phyloP scores from a whole-genome alignment of 1,140 invertebrate genomes.

The Geopemphigus sp. region DNA sequence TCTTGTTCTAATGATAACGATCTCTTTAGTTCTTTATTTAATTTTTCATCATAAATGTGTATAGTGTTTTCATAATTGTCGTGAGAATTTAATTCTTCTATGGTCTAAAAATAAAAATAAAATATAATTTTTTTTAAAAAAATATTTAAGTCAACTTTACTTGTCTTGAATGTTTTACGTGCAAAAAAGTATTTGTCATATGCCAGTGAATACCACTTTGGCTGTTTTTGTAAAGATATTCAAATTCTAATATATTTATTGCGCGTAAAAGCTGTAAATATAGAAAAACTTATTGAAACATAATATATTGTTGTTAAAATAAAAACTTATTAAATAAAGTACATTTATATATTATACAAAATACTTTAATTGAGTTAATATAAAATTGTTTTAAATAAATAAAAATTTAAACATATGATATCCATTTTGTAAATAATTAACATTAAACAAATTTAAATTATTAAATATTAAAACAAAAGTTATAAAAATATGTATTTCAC shows the following conservation, averaged over 20 bases:
- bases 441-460: too few species aligned
- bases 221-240: slow-evolving; percentile 18
- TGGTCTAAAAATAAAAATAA: slow-evolving; percentile 6
- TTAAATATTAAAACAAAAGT: too few species aligned
- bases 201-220: slow-evolving; percentile 32
- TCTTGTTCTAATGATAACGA: slow-evolving; percentile 29
- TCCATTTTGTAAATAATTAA: too few species aligned
- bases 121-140: not conserved
- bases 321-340: too few species aligned
- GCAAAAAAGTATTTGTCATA: slow-evolving; percentile 1
- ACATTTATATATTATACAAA: too few species aligned
- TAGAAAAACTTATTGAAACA: too few species aligned
- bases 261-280: slow-evolving; percentile 5
- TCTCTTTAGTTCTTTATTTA: slow-evolving; percentile 8
- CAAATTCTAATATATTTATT: slow-evolving; percentile 33
- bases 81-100: slow-evolving; percentile 30
- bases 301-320: too few species aligned
- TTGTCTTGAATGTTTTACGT: not conserved
- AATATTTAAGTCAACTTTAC: not conserved
- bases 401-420: too few species aligned
- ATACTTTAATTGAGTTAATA: too few species aligned
- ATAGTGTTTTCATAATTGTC: not conserved
- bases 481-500: not conserved
- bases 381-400: too few species aligned
- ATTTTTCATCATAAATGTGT: slow-evolving; percentile 13